A percentile compares a stretch with the other conserved stretches of the same genome.
These are phyloP conservation scores for Drosophila planitibia DNA, from an alignment of 2,888 invertebrate genomes.

Conservation along the genomic window DNA sequence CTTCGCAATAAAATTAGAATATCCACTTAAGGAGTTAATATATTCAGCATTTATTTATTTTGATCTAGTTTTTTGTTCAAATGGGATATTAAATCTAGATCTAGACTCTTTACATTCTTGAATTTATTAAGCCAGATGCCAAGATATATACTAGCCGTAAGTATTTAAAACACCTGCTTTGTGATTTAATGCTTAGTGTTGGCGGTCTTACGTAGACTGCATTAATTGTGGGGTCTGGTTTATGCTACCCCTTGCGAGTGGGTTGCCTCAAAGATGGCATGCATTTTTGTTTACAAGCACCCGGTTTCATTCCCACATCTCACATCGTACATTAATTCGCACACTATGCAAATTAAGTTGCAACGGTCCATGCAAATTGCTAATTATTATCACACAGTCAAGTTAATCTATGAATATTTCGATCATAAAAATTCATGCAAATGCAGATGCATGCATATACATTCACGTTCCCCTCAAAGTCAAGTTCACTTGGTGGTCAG, in stretches of 20 bases:
- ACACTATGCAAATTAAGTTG: conserved; percentile 60
- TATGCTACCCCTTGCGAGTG: conserved; percentile 22
- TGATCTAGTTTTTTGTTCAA: background rate
- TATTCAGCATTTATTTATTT: background rate
- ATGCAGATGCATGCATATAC: conserved; percentile 28
- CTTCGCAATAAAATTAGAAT: background rate
- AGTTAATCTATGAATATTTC: conserved; percentile 52
- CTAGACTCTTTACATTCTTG: background rate
- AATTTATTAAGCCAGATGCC: background rate
- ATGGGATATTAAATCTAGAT: background rate
- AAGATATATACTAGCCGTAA: background rate
- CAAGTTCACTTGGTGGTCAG: conserved; percentile 26
- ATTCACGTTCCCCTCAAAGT: conserved; percentile 14
- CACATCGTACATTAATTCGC: conserved; percentile 14
- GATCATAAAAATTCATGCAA: conserved; percentile 46
- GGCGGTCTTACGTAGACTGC: conserved; percentile 37
- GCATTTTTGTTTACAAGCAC: background rate
- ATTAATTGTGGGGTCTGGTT: conserved; percentile 36
- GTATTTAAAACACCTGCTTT: background rate
- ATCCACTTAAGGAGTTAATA: background rate
- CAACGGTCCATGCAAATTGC: conserved; percentile 54
- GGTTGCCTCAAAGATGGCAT: conserved; percentile 25
- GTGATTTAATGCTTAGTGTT: conserved; percentile 1
- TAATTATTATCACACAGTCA: conserved; percentile 60
- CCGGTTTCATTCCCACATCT: conserved; percentile 3